Evolutionary conservation across 2,888 invertebrate genomes (phyloP).

Genomic region (Tetropium fuscum): DNA sequence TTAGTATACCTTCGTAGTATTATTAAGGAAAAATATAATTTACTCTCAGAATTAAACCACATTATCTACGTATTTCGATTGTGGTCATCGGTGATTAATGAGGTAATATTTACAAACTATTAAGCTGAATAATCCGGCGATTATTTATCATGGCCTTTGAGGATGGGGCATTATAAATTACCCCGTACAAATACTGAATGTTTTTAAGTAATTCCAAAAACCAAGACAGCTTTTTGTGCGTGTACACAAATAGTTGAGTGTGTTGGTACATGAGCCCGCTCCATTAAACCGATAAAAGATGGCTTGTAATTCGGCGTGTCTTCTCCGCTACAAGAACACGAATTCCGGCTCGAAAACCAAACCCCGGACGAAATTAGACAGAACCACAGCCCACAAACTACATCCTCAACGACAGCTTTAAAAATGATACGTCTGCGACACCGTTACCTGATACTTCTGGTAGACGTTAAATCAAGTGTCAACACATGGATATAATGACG

Average conservation of each 20-base stretch:
- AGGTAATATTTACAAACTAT: too few species aligned
- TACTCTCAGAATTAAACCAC: too few species aligned
- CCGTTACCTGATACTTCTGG: slow-evolving; percentile 44
- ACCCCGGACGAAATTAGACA: slow-evolving; percentile 22
- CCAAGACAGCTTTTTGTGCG: not conserved
- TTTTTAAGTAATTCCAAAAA: slow-evolving; percentile 1
- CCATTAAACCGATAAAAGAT: not conserved
- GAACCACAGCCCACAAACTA: slow-evolving; percentile 33
- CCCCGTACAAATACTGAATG: not conserved
- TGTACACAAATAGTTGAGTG: not conserved
- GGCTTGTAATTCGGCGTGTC: not conserved
- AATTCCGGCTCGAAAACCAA: not conserved
- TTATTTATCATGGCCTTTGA: too few species aligned
- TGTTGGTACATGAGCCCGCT: not conserved
- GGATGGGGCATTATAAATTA: slow-evolving; percentile 7
- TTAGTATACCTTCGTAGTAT: too few species aligned
- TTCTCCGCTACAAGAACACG: not conserved
- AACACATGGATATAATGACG: slow-evolving; percentile 27
- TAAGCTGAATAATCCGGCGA: too few species aligned
- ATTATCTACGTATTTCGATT: too few species aligned
- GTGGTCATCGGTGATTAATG: too few species aligned
- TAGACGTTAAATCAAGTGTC: slow-evolving; percentile 28
- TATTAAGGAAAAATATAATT: too few species aligned
- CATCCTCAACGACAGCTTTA: slow-evolving; percentile 49
- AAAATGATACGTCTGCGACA: slow-evolving; percentile 45